Conservation (phyloP, 1,140 invertebrate genomes). For the Brachionus sp. region DNA sequence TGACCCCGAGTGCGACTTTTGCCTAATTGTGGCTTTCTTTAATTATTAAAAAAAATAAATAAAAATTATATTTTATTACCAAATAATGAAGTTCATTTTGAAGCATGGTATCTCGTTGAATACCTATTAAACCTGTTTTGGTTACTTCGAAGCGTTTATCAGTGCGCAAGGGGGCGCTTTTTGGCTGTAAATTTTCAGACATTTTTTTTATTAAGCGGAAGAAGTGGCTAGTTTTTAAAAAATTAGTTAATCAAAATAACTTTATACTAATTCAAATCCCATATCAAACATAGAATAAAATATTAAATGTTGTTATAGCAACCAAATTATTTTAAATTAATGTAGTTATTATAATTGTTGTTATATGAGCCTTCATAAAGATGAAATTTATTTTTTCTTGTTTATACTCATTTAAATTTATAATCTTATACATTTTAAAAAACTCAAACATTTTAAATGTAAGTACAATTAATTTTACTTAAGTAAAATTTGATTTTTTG, state of each 20-base stretch:
- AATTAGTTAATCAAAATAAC: constrained; percentile 24
- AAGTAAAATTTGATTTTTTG: not conserved
- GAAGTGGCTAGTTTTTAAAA: not conserved
- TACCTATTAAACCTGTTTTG: constrained; percentile 37
- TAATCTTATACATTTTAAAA: not conserved
- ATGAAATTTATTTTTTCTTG: not conserved
- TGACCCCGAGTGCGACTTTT: constrained; percentile 34
- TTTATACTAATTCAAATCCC: not conserved
- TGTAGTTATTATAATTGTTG: constrained; percentile 6
- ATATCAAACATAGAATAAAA: constrained; percentile 9
- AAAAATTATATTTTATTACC: not conserved
- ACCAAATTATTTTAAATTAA: not conserved
- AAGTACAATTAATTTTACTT: not conserved
- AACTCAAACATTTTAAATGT: not conserved
- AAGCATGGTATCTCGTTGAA: constrained; percentile 38
- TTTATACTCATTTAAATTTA: not conserved
- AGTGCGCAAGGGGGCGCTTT: constrained; percentile 27
- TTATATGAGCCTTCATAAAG: not conserved
- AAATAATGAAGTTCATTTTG: constrained; percentile 41
- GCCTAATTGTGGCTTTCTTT: constrained; percentile 32
- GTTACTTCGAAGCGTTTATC: constrained; percentile 28
- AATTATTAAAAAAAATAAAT: not conserved
- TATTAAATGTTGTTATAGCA: constrained; percentile 17
- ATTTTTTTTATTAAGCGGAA: constrained; percentile 3
- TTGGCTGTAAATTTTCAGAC: not conserved